Conservation (phyloP, 1,140 invertebrate genomes). For the Aculops lycopersici region DNA sequence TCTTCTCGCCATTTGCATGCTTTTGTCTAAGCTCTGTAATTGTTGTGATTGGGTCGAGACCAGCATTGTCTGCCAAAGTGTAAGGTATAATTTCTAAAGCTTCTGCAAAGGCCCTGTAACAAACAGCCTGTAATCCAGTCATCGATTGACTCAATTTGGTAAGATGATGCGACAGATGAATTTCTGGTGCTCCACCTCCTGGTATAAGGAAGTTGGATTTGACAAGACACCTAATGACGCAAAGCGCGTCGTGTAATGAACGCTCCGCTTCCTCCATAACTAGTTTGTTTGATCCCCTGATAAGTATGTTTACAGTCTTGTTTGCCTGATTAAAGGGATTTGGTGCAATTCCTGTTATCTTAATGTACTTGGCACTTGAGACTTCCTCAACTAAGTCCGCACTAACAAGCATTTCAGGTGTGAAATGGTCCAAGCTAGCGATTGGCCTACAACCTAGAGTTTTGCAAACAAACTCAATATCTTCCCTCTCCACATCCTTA, state of each 20-base stretch:
- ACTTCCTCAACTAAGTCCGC: constrained; percentile 88
- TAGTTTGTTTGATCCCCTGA: constrained; percentile 85
- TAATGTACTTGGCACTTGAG: constrained; percentile 58
- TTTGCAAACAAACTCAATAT: constrained; percentile 88
- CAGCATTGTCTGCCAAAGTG: constrained; percentile 95
- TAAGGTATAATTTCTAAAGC: constrained; percentile 86
- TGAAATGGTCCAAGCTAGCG: constrained; percentile 90
- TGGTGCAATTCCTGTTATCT: constrained; percentile 22
- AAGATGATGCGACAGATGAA: constrained; percentile 56
- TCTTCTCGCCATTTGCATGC: constrained; percentile 48
- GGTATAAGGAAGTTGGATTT: constrained; percentile 62
- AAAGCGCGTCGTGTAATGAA: constrained; percentile 88
- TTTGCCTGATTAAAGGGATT: constrained; percentile 1
- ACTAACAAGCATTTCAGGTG: constrained; percentile 51
- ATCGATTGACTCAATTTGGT: constrained; percentile 44
- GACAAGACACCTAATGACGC: constrained; percentile 82
- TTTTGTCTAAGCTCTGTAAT: constrained; percentile 82
- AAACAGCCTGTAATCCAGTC: constrained; percentile 71
- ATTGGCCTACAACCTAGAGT: constrained; percentile 69
- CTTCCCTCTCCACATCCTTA: constrained; percentile 87
- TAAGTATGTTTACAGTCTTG: constrained; percentile 61
- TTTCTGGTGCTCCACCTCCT: constrained; percentile 88
- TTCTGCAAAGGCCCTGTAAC: constrained; percentile 61
- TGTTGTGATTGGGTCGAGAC: constrained; percentile 82
- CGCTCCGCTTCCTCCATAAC: constrained; percentile 70